phyloP scores from a whole-genome alignment of 1,140 invertebrate species.

The Sarcophaga bullata region DNA sequence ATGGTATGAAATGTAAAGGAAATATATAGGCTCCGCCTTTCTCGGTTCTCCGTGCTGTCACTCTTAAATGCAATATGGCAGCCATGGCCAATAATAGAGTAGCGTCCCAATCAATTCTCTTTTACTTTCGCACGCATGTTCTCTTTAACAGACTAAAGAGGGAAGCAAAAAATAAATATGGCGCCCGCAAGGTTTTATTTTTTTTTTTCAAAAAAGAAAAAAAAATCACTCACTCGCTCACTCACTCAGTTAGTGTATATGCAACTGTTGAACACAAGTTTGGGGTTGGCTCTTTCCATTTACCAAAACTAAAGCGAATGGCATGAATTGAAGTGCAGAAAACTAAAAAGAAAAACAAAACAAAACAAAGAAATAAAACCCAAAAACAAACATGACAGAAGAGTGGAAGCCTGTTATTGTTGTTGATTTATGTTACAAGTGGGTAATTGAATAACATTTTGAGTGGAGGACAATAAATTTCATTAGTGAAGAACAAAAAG shows the following conservation, averaged over 20 bases:
- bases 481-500: conserved; percentile 51
- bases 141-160: no score
- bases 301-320: neutral
- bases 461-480: conserved; percentile 62
- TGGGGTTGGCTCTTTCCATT: neutral
- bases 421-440: conserved; percentile 42
- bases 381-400: conserved; percentile 4
- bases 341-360: neutral
- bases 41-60: neutral
- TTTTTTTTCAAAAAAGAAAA: no score
- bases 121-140: neutral
- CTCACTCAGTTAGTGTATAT: neutral
- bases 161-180: conserved; percentile 15
- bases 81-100: conserved; percentile 44
- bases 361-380: neutral
- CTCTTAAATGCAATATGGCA: conserved; percentile 43
- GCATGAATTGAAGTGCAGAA: no score
- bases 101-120: conserved; percentile 6
- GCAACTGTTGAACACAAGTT: conserved; percentile 2
- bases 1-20: no score
- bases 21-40: conserved; percentile 30
- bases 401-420: conserved; percentile 17
- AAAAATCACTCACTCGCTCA: no score
- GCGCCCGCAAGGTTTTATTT: conserved; percentile 5
- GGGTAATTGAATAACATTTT: conserved; percentile 63